Evolutionary conservation across 2,797 vertebrate genomes (phyloP).

Genomic region (Ptychadena robeensis): DNA sequence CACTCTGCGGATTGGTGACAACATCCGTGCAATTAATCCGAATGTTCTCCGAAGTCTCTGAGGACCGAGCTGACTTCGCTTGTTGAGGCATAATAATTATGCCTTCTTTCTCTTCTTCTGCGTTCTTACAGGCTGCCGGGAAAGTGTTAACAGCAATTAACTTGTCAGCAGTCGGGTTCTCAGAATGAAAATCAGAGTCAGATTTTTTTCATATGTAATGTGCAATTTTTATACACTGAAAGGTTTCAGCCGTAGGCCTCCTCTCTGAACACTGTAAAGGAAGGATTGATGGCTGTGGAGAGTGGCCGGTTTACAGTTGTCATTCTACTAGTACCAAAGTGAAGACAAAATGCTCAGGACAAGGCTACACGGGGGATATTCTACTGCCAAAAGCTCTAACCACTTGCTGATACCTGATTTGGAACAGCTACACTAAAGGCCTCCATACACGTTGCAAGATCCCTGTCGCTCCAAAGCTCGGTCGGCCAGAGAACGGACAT

Average conservation of each 20-base stretch:
- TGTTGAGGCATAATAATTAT: slow-evolving; percentile 25
- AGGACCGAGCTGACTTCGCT: slow-evolving; percentile 2
- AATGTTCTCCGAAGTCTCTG: slow-evolving; percentile 14
- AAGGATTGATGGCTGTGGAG: not conserved
- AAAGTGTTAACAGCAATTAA: slow-evolving; percentile 48
- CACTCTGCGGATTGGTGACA: slow-evolving; percentile 3
- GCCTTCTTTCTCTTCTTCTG: not conserved
- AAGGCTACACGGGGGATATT: no score
- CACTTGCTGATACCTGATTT: no score
- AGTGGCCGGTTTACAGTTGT: not conserved
- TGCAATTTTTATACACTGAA: not conserved
- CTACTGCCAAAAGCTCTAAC: no score
- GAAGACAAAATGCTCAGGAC: no score
- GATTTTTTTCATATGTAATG: not conserved
- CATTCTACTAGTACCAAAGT: not conserved
- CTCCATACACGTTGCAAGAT: no score
- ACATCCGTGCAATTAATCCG: slow-evolving; percentile 42
- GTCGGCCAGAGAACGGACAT: no score
- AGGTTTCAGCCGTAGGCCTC: not conserved
- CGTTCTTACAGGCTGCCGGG: not conserved
- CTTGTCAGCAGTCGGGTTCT: slow-evolving; percentile 39
- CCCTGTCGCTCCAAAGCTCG: no score
- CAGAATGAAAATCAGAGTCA: slow-evolving; percentile 13
- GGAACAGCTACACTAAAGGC: no score
- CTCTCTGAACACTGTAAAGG: not conserved